Evolutionary conservation across 1,140 invertebrate genomes (phyloP).

Genomic region (Aphidius ervi): DNA sequence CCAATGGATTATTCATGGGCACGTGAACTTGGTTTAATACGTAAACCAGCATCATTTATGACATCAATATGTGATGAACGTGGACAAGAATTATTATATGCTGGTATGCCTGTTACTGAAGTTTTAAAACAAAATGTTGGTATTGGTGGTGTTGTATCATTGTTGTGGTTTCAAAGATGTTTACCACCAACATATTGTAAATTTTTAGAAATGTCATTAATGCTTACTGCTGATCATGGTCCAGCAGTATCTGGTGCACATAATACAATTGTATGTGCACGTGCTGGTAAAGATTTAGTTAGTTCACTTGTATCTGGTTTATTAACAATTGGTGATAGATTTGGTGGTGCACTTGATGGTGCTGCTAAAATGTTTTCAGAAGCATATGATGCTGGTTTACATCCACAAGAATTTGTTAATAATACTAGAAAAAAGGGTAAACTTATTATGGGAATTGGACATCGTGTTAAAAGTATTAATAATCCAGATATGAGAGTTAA

Average conservation of each 20-base stretch:
- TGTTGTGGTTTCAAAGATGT: slow-evolving; percentile 98
- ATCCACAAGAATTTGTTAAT: slow-evolving; percentile 99
- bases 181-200: slow-evolving; percentile 91
- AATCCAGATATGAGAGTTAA: slow-evolving; percentile 98
- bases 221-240: slow-evolving; percentile 99
- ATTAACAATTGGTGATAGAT: slow-evolving; percentile 97
- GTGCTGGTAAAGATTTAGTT: slow-evolving; percentile 98
- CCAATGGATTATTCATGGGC: slow-evolving; percentile 99
- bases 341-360: slow-evolving; percentile 96
- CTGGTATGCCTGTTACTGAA: slow-evolving; percentile 97
- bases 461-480: slow-evolving; percentile 97
- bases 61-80: slow-evolving; percentile 99
- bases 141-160: slow-evolving; percentile 93
- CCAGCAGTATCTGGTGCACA: slow-evolving; percentile 98
- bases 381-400: slow-evolving; percentile 88
- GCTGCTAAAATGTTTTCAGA: slow-evolving; percentile 95
- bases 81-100: slow-evolving; percentile 96
- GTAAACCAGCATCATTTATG: slow-evolving; percentile 99
- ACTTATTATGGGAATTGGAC: slow-evolving; percentile 98
- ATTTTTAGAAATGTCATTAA: slow-evolving; percentile 98
- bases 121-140: slow-evolving; percentile 86
- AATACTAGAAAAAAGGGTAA: slow-evolving; percentile 94
- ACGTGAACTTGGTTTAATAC: slow-evolving; percentile 93
- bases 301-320: slow-evolving; percentile 94
- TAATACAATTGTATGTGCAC: slow-evolving; percentile 98